Percentiles rank a stretch among this genome's conserved stretches.
Evolutionary conservation across 2,113 vertebrate genomes (phyloP).

Genomic region (Gymnarchus niloticus): DNA sequence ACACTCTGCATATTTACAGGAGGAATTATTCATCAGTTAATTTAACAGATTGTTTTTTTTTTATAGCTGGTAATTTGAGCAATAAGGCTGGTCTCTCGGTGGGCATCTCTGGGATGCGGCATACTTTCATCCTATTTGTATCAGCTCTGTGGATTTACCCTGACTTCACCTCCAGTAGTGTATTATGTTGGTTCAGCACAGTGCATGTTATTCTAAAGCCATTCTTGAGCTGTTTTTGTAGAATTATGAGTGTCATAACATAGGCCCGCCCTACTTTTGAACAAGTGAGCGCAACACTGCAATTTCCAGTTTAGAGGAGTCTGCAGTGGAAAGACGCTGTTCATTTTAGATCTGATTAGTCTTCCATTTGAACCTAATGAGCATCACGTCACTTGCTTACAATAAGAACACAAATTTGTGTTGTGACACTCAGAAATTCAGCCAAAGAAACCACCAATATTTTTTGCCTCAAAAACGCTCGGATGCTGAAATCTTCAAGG

Average conservation of each 20-base stretch:
- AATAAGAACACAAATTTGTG: neutral
- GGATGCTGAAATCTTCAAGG: neutral
- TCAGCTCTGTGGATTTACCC: neutral
- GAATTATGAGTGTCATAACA: neutral
- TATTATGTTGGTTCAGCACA: neutral
- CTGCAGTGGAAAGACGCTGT: neutral
- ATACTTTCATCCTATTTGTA: neutral
- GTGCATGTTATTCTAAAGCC: neutral
- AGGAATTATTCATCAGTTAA: slow-evolving; percentile 1
- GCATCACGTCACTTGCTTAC: neutral
- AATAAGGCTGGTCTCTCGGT: neutral
- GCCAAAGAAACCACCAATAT: neutral
- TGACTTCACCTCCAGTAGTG: neutral
- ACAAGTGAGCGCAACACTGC: neutral
- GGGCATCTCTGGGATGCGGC: neutral
- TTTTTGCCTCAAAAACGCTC: neutral
- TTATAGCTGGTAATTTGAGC: neutral
- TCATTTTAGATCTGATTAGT: neutral
- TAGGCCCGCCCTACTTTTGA: neutral
- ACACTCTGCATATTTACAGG: neutral
- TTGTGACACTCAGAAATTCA: neutral
- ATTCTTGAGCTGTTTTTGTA: neutral
- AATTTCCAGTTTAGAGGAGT: neutral
- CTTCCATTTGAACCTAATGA: neutral
- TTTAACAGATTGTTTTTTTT: neutral